Evolutionary conservation across 2,888 invertebrate genomes (phyloP).

Genomic region (Plebejus argus): DNA sequence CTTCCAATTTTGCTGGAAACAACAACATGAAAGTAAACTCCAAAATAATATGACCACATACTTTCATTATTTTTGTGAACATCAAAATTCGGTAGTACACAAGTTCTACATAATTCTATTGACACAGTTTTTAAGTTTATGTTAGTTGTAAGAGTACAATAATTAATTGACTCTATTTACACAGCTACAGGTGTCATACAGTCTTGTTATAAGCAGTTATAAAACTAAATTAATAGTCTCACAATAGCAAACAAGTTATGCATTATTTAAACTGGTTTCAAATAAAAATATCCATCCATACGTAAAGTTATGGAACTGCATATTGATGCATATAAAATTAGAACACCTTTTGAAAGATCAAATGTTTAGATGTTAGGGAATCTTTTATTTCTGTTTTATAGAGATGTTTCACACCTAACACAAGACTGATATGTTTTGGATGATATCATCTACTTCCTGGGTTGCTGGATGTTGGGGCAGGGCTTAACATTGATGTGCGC

Average conservation of each 20-base stretch:
- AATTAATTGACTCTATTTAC: not conserved
- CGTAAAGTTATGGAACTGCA: not conserved
- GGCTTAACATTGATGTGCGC: conserved; percentile 82
- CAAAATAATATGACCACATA: not conserved
- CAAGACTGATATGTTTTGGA: conserved; percentile 45
- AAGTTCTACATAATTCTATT: not conserved
- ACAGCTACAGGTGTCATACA: not conserved
- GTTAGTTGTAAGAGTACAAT: not conserved
- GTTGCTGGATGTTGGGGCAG: conserved; percentile 90
- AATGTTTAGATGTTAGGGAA: not conserved
- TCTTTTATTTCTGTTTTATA: not conserved
- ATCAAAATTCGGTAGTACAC: not conserved
- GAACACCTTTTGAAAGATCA: not conserved
- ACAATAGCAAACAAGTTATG: not conserved
- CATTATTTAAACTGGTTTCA: conserved; percentile 16
- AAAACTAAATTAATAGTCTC: not conserved
- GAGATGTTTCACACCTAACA: conserved; percentile 37
- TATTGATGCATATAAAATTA: not conserved
- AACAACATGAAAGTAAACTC: not conserved
- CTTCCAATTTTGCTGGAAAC: not conserved
- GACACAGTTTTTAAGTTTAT: not conserved
- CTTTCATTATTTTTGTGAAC: not conserved
- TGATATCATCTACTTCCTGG: conserved; percentile 85
- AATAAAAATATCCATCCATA: not conserved
- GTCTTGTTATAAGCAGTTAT: not conserved